Evolutionary conservation across 2,888 invertebrate genomes (phyloP), one percentile per base, ranked within the genome.

Genomic region (Phymatocera aterrima): DNA sequence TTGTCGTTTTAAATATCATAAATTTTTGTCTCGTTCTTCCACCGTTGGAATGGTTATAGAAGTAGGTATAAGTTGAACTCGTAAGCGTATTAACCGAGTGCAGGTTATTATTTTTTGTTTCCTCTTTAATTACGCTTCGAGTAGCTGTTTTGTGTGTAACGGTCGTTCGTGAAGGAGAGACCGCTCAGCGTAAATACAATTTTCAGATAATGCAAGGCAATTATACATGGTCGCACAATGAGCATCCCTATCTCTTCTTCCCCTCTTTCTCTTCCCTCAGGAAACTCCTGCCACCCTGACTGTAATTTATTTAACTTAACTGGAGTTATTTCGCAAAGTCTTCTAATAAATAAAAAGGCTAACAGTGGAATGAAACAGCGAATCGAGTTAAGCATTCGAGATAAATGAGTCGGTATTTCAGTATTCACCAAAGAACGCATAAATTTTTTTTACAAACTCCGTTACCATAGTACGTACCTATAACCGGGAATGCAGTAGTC

Each of bases 301-400:
- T 61, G 72, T 57, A 78, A 78, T 78, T 78, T 78, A 78, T 78
- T 72, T 65, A 78, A 78, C 78, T 72, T 72, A 78, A 78, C 78
- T 68, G 68, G 78, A 78, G 78, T 78, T 78, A 78, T 57, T 78
- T 70, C 70, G 43, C 78, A 70, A 78, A 78, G 78, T 78, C 78
- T 78, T 40, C 57, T 31, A 78, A 78, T 78, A 78, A 78, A 78
- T 78, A 79, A 65, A 79, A 79, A 77, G 75, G 65, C 77, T 46
- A 79, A 79, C 68, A 46, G 61, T 77, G 79, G 77, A 65, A 83
- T 82, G 84, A 85, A 84, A 85, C 80, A 81, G 84, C 85, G 82
- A 84, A 85, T 85, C 82, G 83, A 78, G 65, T 78, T 78, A 78
- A 78, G 78, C 18, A 21, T 72, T 72, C 72, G 51, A 72, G 72